Conservation (phyloP, 2,113 vertebrate species). For the Labeo catla region DNA sequence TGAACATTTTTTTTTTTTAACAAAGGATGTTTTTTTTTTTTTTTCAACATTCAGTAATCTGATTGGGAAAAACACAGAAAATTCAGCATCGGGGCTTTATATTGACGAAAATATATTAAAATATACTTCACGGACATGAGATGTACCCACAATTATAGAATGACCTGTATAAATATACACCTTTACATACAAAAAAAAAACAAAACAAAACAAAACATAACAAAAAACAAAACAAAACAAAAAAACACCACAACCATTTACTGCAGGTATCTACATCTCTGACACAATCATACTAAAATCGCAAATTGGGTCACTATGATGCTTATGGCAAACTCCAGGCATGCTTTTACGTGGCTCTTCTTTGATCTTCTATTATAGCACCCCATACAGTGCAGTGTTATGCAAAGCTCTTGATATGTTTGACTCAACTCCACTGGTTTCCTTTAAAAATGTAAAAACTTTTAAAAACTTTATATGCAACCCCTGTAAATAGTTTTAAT, state of each 20-base stretch:
- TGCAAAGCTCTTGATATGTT: slow-evolving; percentile 1
- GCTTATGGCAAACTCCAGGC: slow-evolving; percentile 16
- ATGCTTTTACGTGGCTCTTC: slow-evolving; percentile 1
- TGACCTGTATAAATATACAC: background rate
- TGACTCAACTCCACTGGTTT: background rate
- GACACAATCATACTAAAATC: background rate
- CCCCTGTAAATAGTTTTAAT: background rate
- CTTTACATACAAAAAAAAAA: background rate
- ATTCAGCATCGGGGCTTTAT: too few relatives aligned
- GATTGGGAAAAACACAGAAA: too few relatives aligned
- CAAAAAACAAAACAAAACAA: too few relatives aligned
- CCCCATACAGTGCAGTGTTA: background rate
- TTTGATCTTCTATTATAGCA: background rate
- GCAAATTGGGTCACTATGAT: slow-evolving; percentile 11
- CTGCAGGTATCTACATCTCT: background rate
- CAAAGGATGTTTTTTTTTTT: too few relatives aligned
- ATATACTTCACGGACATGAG: too few relatives aligned
- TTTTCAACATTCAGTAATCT: too few relatives aligned
- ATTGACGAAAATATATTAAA: too few relatives aligned
- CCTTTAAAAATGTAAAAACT: slow-evolving; percentile 13
- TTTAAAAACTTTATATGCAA: background rate
- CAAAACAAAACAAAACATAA: too few relatives aligned
- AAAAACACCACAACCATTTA: background rate
- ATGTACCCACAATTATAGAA: too few relatives aligned
- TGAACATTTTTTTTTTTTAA: too few relatives aligned